Conservation (phyloP, 2,113 vertebrate genomes). For the Pseudopodoces humilis region DNA sequence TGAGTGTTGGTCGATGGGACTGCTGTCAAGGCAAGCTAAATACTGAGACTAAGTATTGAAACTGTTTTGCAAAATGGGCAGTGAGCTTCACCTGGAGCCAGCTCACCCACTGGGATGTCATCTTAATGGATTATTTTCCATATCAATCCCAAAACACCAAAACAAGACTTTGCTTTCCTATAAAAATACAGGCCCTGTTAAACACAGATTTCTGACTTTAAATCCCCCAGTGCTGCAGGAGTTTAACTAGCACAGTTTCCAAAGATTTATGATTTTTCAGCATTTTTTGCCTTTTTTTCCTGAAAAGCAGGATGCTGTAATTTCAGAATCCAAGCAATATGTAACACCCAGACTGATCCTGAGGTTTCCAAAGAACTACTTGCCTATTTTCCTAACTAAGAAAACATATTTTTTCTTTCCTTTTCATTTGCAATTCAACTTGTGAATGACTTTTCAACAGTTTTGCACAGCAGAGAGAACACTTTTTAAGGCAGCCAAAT, state of each 20-base stretch:
- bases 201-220: not conserved
- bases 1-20: rapidly evolving
- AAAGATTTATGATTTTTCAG: not conserved
- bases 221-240: not conserved
- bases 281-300: not conserved
- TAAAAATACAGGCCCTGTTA: slow-evolving; percentile 7
- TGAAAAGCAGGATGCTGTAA: not conserved
- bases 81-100: not conserved
- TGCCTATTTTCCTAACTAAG: not conserved
- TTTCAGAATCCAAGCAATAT: not conserved
- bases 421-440: not conserved
- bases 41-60: not conserved
- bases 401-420: not conserved
- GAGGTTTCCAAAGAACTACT: not conserved
- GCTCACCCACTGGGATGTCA: not conserved
- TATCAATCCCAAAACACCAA: not conserved
- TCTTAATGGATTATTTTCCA: not conserved
- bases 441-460: not conserved
- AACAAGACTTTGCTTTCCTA: not conserved
- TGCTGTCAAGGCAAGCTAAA: not conserved
- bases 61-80: not conserved
- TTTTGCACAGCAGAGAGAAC: not conserved
- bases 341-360: not conserved
- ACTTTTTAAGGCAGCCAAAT: not conserved
- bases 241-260: not conserved